Evolutionary conservation across 2,888 invertebrate genomes (phyloP).

Genomic region (Lampropteryx suffumata): DNA sequence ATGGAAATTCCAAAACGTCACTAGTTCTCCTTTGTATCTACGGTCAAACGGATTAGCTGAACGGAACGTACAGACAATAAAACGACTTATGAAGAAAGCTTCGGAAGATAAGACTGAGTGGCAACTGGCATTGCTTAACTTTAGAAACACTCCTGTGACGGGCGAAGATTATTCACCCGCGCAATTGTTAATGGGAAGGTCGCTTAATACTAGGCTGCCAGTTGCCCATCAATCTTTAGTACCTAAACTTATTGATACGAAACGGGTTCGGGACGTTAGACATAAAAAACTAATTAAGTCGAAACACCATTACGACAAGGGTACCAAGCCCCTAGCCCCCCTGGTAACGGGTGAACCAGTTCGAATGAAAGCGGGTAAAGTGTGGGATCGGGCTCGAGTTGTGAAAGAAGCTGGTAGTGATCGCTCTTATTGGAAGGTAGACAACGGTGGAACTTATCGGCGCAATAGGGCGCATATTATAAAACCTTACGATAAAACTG

Average conservation of each 20-base stretch:
- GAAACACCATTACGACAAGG: neutral
- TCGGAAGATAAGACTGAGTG: no score
- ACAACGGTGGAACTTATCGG: conserved; percentile 10
- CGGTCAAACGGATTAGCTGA: no score
- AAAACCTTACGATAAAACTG: neutral
- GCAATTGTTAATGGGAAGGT: no score
- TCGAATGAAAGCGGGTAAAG: neutral
- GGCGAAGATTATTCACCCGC: no score
- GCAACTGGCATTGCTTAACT: conserved; percentile 18
- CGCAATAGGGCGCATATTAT: conserved; percentile 2
- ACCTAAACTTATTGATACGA: neutral
- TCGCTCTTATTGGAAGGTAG: no score
- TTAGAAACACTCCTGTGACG: conserved; percentile 21
- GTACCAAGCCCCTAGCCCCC: neutral
- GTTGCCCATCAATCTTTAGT: neutral
- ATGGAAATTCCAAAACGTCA: no score
- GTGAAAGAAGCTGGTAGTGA: conserved; percentile 1
- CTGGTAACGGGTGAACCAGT: no score
- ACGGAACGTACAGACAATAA: no score
- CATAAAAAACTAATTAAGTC: no score
- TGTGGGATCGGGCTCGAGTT: neutral
- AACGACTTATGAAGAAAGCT: no score
- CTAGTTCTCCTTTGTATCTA: no score
- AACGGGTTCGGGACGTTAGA: no score
- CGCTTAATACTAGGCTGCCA: conserved; percentile 9